Base-by-base conservation (phyloP, 2,113 vertebrate species). In the Orycteropus afer region DNA sequence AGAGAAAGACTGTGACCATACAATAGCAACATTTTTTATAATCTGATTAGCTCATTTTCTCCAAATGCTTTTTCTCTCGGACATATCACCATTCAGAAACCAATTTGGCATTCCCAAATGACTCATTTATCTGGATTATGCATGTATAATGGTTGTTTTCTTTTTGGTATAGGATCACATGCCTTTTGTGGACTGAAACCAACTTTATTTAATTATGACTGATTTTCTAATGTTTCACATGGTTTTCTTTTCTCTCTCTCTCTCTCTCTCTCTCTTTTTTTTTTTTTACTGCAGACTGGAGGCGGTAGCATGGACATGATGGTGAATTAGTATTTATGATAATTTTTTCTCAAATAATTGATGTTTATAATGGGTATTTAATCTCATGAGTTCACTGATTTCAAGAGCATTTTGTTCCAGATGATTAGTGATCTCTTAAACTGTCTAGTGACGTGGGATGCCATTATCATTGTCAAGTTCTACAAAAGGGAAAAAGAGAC, bases 61-160 rank as follows among this genome's bases (percentile, higher is more conserved):
- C 63, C 40, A 89, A 92, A 91, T 91, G 92, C 53, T 86, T 80
- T 89, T 92, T 93, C 55, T 80, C 1, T 90, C 94, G 77, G 4
- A 34, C 85, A 84, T 74, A 77, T 89, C 32, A 79, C 32, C 32
- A 76, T 95, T 89, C 79, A 93, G 37, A 96, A 95, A 69, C 27
- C 42, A 96, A 86, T 90, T 95, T 89, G 76, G n/a, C 53, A 42
- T 91, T 93, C 94, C 78, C 86, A 85, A 92, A 47, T 92, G 95
- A 86, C 89, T 86, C 65, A 96, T 93, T 90, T 94, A 79, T 88
- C 78, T 96, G 57, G 61, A 76, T 95, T 92, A 95, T 81, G 90
- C 45, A 29, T 86, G 69, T 65, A 51, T 92, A 92, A 97, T 92
- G 34, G 47, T n/a, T 89, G 45, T 84, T 27, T 53, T 95, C 65